Percentiles rank a stretch among this genome's conserved stretches.
Evolutionary conservation across 1,140 invertebrate species (phyloP).

Genomic region (Asbolus verrucosus): DNA sequence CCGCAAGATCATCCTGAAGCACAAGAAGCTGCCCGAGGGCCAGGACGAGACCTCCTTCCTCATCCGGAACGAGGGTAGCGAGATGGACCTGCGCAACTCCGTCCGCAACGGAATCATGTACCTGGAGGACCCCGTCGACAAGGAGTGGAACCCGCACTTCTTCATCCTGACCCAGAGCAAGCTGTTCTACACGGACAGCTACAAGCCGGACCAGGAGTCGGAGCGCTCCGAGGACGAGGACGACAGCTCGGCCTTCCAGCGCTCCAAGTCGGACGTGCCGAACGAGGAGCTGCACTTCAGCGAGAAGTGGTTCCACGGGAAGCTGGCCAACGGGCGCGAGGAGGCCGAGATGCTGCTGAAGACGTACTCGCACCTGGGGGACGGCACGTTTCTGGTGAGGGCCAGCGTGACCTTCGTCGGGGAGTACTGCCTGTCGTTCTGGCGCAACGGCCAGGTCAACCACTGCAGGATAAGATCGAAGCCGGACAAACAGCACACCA

Average conservation of each 20-base stretch:
- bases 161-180: slow-evolving; percentile 93
- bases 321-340: slow-evolving; percentile 79
- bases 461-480: slow-evolving; percentile 93
- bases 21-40: slow-evolving; percentile 93
- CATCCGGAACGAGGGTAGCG: slow-evolving; percentile 74
- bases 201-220: slow-evolving; percentile 65
- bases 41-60: slow-evolving; percentile 80
- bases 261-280: slow-evolving; percentile 65
- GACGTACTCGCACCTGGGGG: slow-evolving; percentile 87
- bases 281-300: slow-evolving; percentile 93
- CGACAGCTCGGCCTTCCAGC: slow-evolving; percentile 55
- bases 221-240: slow-evolving; percentile 69
- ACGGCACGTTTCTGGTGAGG: slow-evolving; percentile 95
- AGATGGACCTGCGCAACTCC: slow-evolving; percentile 88
- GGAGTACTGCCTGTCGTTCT: slow-evolving; percentile 96
- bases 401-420: slow-evolving; percentile 97
- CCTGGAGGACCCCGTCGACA: slow-evolving; percentile 89
- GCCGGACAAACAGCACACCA: slow-evolving; percentile 88
- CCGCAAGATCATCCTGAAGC: slow-evolving; percentile 89
- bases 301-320: slow-evolving; percentile 97
- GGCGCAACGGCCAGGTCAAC: slow-evolving; percentile 89
- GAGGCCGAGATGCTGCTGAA: slow-evolving; percentile 79
- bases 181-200: slow-evolving; percentile 80
- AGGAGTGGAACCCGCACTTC: slow-evolving; percentile 94
- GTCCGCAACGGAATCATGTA: slow-evolving; percentile 93